A percentile compares a stretch with the other conserved stretches of the same genome.
phyloP scores from a whole-genome alignment of 2,888 invertebrate species.

The Drosophila engyochracea region DNA sequence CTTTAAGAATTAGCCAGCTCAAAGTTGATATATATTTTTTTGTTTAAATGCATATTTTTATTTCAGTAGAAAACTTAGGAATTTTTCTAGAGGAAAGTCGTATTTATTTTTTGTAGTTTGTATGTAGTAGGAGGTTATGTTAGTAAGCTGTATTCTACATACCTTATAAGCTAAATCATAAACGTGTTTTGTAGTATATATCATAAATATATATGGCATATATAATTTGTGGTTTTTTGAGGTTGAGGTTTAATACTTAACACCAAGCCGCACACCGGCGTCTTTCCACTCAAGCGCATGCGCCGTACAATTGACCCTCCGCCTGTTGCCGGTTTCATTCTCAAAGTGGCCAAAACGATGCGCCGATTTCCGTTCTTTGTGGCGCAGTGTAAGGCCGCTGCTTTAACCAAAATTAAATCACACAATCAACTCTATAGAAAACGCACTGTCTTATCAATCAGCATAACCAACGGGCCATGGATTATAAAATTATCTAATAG shows the following conservation, averaged over 20 bases:
- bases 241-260: constrained; percentile 63
- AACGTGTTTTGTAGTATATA: constrained; percentile 34
- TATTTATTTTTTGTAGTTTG: constrained; percentile 56
- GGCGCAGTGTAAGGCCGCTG: constrained; percentile 9
- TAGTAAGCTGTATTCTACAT: constrained; percentile 68
- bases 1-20: constrained; percentile 79
- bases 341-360: not conserved
- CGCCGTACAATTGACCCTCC: constrained; percentile 33
- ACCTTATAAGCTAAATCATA: constrained; percentile 70
- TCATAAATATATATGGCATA: constrained; percentile 16
- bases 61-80: constrained; percentile 74
- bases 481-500: constrained; percentile 1
- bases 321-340: constrained; percentile 1
- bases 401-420: constrained; percentile 29
- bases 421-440: constrained; percentile 21
- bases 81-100: constrained; percentile 72
- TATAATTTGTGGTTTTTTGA: constrained; percentile 16
- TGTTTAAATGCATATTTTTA: constrained; percentile 73
- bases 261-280: constrained; percentile 47
- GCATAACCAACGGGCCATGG: constrained; percentile 2
- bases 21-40: constrained; percentile 56
- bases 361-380: constrained; percentile 5
- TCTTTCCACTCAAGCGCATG: constrained; percentile 53
- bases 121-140: constrained; percentile 32
- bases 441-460: constrained; percentile 12